Conservation (phyloP, 1,140 invertebrate species). For the Plutomurus gul region DNA sequence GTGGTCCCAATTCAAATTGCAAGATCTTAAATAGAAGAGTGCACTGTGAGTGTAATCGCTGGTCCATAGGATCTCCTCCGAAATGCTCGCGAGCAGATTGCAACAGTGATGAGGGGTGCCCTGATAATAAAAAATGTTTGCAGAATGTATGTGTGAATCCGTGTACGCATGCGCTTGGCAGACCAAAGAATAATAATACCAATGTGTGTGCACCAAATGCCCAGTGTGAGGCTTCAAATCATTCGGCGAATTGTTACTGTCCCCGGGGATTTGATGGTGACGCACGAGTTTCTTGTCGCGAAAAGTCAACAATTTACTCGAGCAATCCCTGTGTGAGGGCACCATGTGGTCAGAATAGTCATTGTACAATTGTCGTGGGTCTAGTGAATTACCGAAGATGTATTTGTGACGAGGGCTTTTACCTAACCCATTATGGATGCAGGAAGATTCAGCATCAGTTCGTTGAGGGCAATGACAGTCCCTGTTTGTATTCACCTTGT, state of each 20-base stretch:
- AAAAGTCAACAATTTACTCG: slow-evolving; percentile 64
- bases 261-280: slow-evolving; percentile 76
- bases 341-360: background rate
- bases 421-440: background rate
- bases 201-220: slow-evolving; percentile 76
- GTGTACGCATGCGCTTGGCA: slow-evolving; percentile 55
- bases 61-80: background rate
- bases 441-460: background rate
- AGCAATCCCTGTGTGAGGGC: background rate
- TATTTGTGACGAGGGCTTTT: background rate
- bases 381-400: background rate
- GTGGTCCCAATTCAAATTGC: slow-evolving; percentile 56
- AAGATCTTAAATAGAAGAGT: background rate
- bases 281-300: slow-evolving; percentile 65
- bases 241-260: slow-evolving; percentile 78
- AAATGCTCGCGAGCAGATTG: slow-evolving; percentile 51
- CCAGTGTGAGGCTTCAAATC: slow-evolving; percentile 79
- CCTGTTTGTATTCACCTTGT: slow-evolving; percentile 58
- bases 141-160: slow-evolving; percentile 25
- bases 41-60: background rate
- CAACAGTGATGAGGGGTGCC: background rate
- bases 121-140: background rate
- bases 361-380: background rate
- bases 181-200: slow-evolving; percentile 63
- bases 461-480: background rate